phyloP scores from a whole-genome alignment of 2,797 vertebrate species.

The Adrianichthys oophorus region DNA sequence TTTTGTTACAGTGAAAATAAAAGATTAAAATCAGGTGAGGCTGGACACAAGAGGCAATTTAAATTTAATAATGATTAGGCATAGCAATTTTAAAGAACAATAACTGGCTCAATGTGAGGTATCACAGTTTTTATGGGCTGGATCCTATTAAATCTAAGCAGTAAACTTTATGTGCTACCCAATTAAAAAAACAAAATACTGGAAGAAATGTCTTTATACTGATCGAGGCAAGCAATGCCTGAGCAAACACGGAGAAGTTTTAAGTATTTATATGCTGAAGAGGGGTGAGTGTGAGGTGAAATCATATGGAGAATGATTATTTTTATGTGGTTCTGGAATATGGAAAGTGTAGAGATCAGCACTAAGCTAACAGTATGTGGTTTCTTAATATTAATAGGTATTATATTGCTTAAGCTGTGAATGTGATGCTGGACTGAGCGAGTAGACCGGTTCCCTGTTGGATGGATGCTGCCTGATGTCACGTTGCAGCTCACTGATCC shows the following conservation, averaged over 20 bases:
- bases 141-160: too few relatives aligned
- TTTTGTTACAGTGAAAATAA: conserved; percentile 8
- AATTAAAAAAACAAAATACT: too few relatives aligned
- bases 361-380: not conserved
- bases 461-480: conserved; percentile 43
- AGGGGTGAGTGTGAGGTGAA: conserved; percentile 13
- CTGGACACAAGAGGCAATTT: not conserved
- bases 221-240: conserved; percentile 46
- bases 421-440: conserved; percentile 29
- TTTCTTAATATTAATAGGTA: not conserved
- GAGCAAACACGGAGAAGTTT: conserved; percentile 19
- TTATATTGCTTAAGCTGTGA: conserved; percentile 1
- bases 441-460: conserved; percentile 37
- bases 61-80: not conserved
- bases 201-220: conserved; percentile 1
- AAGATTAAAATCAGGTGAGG: not conserved
- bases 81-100: conserved; percentile 1
- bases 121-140: not conserved
- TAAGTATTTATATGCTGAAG: not conserved
- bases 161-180: too few relatives aligned
- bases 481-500: conserved; percentile 55
- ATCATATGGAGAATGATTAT: conserved; percentile 1
- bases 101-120: not conserved
- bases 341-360: too few relatives aligned
- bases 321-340: too few relatives aligned